Evolutionary conservation across 37 sponge, comb jelly and placozoan genomes (phyloP).

Genomic region (Beroe ovata): DNA sequence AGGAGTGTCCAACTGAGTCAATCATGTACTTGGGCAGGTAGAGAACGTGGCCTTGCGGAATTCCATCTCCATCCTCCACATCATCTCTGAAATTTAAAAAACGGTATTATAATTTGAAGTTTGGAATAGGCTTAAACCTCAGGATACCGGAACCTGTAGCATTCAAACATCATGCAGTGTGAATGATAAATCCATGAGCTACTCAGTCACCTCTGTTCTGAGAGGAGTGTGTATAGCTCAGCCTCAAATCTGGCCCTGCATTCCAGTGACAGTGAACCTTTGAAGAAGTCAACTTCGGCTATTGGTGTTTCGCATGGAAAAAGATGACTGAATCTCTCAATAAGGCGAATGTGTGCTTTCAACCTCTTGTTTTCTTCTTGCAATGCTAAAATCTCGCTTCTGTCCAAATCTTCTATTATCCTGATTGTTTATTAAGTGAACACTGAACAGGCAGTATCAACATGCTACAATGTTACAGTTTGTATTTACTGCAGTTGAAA

Average conservation of each 20-base stretch:
- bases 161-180: too few relatives aligned
- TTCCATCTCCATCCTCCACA: neutral
- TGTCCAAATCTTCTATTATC: too few relatives aligned
- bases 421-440: too few relatives aligned
- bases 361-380: constrained; percentile 4
- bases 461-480: too few relatives aligned
- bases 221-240: constrained; percentile 37
- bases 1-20: constrained; percentile 55
- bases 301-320: constrained; percentile 17
- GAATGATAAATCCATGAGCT: too few relatives aligned
- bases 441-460: too few relatives aligned
- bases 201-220: constrained; percentile 27
- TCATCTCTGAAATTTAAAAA: too few relatives aligned
- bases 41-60: constrained; percentile 21
- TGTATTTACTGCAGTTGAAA: too few relatives aligned
- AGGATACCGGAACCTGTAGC: too few relatives aligned
- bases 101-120: too few relatives aligned
- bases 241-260: constrained; percentile 32
- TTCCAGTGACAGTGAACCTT: neutral
- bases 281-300: constrained; percentile 38
- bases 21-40: constrained; percentile 28
- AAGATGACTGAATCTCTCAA: constrained; percentile 19
- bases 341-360: neutral
- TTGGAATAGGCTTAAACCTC: too few relatives aligned
- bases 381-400: neutral